These are phyloP conservation scores for Manduca sexta DNA, from an alignment of 1,140 invertebrate genomes.

Conservation along the genomic window DNA sequence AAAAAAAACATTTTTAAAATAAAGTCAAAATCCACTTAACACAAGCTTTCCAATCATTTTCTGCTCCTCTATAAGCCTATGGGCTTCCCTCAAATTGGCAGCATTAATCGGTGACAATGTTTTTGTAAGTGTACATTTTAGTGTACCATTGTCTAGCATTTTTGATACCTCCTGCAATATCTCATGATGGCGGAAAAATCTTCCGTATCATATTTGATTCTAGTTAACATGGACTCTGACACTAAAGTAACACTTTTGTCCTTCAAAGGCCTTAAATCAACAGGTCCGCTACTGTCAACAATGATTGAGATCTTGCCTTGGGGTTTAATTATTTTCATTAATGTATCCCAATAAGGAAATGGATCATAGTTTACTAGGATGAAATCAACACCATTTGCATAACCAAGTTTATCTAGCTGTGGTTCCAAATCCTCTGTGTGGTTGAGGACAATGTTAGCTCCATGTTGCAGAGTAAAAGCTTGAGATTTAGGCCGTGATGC, in stretches of 20 bases:
- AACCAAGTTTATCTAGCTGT: conserved; percentile 41
- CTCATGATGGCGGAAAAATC: conserved; percentile 45
- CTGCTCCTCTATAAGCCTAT: conserved; percentile 9
- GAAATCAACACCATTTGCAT: conserved; percentile 43
- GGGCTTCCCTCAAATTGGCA: conserved; percentile 28
- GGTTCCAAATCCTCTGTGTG: conserved; percentile 46
- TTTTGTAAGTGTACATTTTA: conserved; percentile 46
- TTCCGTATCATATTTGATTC: conserved; percentile 53
- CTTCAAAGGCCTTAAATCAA: conserved; percentile 51
- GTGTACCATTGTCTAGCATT: conserved; percentile 42
- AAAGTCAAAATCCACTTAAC: conserved; percentile 7
- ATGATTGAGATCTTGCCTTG: conserved; percentile 58
- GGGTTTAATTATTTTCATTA: conserved; percentile 52
- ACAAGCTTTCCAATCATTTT: conserved; percentile 15
- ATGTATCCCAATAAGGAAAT: conserved; percentile 53
- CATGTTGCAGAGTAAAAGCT: conserved; percentile 38
- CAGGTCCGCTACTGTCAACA: conserved; percentile 48
- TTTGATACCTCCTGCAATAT: conserved; percentile 47
- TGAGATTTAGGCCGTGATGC: conserved; percentile 47
- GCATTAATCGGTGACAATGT: conserved; percentile 55
- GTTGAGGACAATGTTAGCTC: conserved; percentile 45
- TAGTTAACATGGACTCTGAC: conserved; percentile 57
- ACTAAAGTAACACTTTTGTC: conserved; percentile 58
- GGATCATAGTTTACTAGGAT: conserved; percentile 61
- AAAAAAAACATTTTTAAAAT: too few relatives aligned